Percentiles rank a stretch among this genome's conserved stretches.
These are phyloP conservation scores for Lasiommata megera DNA, from an alignment of 2,888 invertebrate species.

Conservation along the genomic window DNA sequence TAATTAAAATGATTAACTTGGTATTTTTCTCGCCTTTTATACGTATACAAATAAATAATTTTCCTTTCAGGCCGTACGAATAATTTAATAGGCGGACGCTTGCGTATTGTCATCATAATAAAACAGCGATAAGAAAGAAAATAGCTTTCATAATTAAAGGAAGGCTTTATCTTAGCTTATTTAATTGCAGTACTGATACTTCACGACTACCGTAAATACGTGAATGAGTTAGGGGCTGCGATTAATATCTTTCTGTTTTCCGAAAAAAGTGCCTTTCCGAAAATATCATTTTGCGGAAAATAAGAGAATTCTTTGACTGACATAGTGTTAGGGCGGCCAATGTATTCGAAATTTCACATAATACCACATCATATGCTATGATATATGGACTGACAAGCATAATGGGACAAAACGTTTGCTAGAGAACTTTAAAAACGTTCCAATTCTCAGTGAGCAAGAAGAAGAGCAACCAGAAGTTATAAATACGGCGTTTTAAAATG, in stretches of 20 bases:
- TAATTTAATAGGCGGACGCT: slow-evolving; percentile 67
- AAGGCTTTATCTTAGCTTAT: slow-evolving; percentile 57
- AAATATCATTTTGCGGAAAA: no score
- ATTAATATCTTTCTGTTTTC: background rate
- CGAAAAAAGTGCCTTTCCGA: background rate
- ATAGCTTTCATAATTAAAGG: slow-evolving; percentile 67
- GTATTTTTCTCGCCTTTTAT: no score
- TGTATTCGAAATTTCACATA: no score
- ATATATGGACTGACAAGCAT: no score
- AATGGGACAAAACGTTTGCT: no score
- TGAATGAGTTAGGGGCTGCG: background rate
- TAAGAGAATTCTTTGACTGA: no score
- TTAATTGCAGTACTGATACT: slow-evolving; percentile 54
- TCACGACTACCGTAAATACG: slow-evolving; percentile 16
- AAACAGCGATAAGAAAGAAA: slow-evolving; percentile 71
- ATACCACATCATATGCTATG: no score
- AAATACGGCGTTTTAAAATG: background rate
- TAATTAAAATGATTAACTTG: no score
- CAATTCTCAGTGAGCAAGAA: no score
- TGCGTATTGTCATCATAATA: slow-evolving; percentile 72
- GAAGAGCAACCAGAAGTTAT: background rate
- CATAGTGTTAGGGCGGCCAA: no score
- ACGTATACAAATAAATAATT: slow-evolving; percentile 18
- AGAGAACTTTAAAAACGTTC: no score
- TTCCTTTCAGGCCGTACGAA: slow-evolving; percentile 43